phyloP scores from a whole-genome alignment of 2,113 vertebrate genomes.

The Callionymus lyra region DNA sequence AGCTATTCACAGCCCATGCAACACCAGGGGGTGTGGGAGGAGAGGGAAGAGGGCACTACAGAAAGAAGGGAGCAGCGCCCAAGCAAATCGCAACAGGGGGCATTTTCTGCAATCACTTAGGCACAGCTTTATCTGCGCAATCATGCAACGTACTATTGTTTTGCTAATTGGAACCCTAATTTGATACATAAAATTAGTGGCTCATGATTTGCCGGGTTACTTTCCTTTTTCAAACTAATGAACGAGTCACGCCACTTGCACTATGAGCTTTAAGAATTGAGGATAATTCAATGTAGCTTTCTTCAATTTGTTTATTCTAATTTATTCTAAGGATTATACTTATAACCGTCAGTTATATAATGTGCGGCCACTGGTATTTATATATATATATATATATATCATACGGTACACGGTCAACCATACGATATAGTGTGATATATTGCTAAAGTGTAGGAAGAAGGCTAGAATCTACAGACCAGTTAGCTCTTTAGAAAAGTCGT shows the following conservation, averaged over 20 bases:
- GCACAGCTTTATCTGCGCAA: constrained; percentile 47
- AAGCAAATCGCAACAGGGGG: constrained; percentile 47
- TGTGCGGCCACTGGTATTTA: no score
- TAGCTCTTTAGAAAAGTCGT: no score
- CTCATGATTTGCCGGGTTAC: constrained; percentile 41
- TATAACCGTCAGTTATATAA: no score
- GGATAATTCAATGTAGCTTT: constrained; percentile 4
- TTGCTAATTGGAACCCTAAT: constrained; percentile 58
- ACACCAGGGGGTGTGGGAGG: constrained; percentile 43
- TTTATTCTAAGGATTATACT: no score
- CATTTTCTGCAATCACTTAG: constrained; percentile 44
- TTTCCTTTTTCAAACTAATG: constrained; percentile 29
- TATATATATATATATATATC: no score
- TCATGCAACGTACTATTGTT: constrained; percentile 45
- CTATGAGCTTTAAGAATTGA: constrained; percentile 11
- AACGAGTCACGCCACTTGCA: constrained; percentile 21
- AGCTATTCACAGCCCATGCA: constrained; percentile 50
- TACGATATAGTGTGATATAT: no score
- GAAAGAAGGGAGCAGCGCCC: constrained; percentile 33
- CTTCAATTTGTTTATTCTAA: background rate
- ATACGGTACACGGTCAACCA: no score
- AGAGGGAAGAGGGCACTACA: constrained; percentile 37
- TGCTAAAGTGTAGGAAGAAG: no score
- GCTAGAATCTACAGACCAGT: no score
- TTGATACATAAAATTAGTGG: constrained; percentile 46